Evolutionary conservation across 2,797 vertebrate genomes (phyloP).

Genomic region (Muscicapa comitata): DNA sequence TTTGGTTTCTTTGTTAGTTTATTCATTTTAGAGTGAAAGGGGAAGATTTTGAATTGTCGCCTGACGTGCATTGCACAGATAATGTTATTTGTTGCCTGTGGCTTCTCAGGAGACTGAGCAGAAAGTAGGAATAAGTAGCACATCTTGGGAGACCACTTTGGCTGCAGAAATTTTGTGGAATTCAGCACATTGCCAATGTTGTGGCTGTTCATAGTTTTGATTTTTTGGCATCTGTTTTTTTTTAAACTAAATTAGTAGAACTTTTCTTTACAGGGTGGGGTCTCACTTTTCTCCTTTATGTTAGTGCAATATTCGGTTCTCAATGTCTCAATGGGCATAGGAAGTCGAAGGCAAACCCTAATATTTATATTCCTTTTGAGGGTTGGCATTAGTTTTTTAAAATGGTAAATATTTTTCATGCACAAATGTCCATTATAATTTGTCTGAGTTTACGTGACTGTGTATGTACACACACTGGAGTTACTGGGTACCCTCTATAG

Average conservation of each 20-base stretch:
- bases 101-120: neutral
- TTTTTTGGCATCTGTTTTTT: rapidly evolving
- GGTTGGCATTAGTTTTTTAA: neutral
- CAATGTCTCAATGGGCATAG: neutral
- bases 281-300: neutral
- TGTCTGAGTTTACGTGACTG: rapidly evolving
- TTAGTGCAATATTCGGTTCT: neutral
- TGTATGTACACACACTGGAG: neutral
- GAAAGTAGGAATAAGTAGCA: neutral
- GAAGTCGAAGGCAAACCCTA: neutral
- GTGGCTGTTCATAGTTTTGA: neutral
- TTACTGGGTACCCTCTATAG: neutral
- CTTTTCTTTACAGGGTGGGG: neutral
- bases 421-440: neutral
- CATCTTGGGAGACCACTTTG: neutral
- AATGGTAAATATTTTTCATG: neutral
- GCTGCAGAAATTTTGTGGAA: neutral
- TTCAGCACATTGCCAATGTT: neutral
- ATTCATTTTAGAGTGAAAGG: neutral
- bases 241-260: neutral
- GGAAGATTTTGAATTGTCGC: neutral
- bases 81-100: neutral
- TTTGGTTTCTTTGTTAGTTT: neutral
- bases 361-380: neutral
- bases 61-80: neutral